A percentile compares a stretch with the other conserved stretches of the same genome.
Conservation (phyloP, 2,888 invertebrate genomes). For the Phyllotreta striolata region DNA sequence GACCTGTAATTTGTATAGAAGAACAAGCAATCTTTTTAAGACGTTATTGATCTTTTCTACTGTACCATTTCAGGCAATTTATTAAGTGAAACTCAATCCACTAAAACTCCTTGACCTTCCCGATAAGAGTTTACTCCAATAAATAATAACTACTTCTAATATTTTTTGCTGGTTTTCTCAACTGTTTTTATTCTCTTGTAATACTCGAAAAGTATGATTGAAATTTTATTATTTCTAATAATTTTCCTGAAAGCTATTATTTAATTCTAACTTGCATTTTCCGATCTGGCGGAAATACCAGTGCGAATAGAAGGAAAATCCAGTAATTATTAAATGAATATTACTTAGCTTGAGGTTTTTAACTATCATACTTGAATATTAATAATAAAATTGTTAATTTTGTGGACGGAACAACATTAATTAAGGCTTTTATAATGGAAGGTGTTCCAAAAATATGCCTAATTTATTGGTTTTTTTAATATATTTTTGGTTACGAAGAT, state of each 20-base stretch:
- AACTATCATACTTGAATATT: no score
- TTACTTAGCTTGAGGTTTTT: no score
- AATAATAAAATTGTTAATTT: no score
- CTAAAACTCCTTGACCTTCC: conserved; percentile 33
- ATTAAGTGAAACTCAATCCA: conserved; percentile 37
- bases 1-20: conserved; percentile 25
- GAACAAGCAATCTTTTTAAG: conserved; percentile 19
- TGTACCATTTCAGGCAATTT: conserved; percentile 37
- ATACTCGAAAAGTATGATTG: conserved; percentile 33
- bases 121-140: conserved; percentile 34
- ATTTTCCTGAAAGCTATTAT: conserved; percentile 22
- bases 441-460: no score
- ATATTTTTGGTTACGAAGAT: no score
- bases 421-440: no score
- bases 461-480: no score
- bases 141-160: conserved; percentile 36
- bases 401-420: no score
- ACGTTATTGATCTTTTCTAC: conserved; percentile 35
- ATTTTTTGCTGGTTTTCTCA: conserved; percentile 25
- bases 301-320: no score
- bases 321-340: no score
- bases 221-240: conserved; percentile 26
- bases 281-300: no score
- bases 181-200: conserved; percentile 28
- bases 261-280: conserved; percentile 23